phyloP scores from a whole-genome alignment of 2,888 invertebrate species.

The Torymus auratus region DNA sequence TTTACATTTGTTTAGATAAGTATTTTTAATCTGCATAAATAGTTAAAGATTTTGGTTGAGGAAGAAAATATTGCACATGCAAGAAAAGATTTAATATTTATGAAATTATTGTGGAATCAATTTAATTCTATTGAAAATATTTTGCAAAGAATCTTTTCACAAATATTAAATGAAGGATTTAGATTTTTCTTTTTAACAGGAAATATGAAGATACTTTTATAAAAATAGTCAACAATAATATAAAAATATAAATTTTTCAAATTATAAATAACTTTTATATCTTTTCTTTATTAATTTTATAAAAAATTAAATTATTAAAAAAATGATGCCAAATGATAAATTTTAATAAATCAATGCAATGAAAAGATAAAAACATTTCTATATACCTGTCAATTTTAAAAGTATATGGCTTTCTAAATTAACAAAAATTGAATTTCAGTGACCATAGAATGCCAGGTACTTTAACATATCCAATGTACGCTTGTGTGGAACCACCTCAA shows the following conservation, averaged over 20 bases:
- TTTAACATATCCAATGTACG: conserved; percentile 73
- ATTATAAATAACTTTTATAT: no score
- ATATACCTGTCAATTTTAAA: conserved; percentile 9
- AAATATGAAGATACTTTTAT: conserved; percentile 8
- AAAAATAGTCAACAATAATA: not conserved
- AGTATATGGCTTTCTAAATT: conserved; percentile 19
- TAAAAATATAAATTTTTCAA: no score
- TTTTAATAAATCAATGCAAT: no score
- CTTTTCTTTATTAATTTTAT: no score
- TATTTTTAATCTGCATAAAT: no score
- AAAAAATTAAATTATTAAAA: not conserved
- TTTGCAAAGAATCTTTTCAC: conserved; percentile 5
- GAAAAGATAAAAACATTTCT: not conserved
- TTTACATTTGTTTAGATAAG: no score
- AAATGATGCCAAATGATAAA: not conserved
- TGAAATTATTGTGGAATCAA: no score
- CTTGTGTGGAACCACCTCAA: conserved; percentile 69
- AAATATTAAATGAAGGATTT: conserved; percentile 20
- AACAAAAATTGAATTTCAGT: conserved; percentile 31
- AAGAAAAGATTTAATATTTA: no score
- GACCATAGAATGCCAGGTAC: conserved; percentile 71
- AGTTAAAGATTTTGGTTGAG: no score
- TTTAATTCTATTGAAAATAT: no score
- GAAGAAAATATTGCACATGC: no score
- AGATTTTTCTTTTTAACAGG: conserved; percentile 16